phyloP scores from a whole-genome alignment of 2,797 vertebrate species.

The Apogon talboti region DNA sequence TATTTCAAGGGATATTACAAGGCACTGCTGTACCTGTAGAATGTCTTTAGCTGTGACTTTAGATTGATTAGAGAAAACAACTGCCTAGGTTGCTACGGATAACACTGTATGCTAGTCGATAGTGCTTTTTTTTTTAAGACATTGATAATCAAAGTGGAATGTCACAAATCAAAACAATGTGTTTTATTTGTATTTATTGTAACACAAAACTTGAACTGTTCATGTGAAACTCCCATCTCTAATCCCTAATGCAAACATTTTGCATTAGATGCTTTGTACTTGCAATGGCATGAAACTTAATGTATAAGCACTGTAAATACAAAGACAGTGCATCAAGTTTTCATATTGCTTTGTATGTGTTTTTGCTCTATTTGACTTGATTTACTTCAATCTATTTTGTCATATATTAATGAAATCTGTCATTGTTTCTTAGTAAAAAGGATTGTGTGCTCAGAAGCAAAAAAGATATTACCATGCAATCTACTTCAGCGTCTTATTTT shows the following conservation, averaged over 20 bases:
- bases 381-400: constrained; percentile 20
- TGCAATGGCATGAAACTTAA: constrained; percentile 53
- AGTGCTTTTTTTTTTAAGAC: constrained; percentile 57
- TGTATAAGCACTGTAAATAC: constrained; percentile 58
- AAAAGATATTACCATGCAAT: constrained; percentile 21
- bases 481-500: constrained; percentile 37
- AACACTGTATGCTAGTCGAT: constrained; percentile 59
- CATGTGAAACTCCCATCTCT: constrained; percentile 18
- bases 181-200: constrained; percentile 57
- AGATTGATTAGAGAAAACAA: constrained; percentile 43
- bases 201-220: constrained; percentile 61
- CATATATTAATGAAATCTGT: constrained; percentile 19
- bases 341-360: constrained; percentile 17
- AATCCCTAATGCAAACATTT: constrained; percentile 35
- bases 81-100: constrained; percentile 51
- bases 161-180: constrained; percentile 50
- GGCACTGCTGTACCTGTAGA: constrained; percentile 40
- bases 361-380: constrained; percentile 19
- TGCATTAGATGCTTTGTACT: constrained; percentile 43
- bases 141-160: constrained; percentile 66
- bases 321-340: constrained; percentile 50
- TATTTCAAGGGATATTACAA: constrained; percentile 37
- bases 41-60: constrained; percentile 40
- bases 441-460: constrained; percentile 79
- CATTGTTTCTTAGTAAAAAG: constrained; percentile 42